Evolutionary conservation across 2,797 vertebrate species (phyloP), one percentile per base, ranked within the genome.

Genomic region (Pempheris klunzingeri): DNA sequence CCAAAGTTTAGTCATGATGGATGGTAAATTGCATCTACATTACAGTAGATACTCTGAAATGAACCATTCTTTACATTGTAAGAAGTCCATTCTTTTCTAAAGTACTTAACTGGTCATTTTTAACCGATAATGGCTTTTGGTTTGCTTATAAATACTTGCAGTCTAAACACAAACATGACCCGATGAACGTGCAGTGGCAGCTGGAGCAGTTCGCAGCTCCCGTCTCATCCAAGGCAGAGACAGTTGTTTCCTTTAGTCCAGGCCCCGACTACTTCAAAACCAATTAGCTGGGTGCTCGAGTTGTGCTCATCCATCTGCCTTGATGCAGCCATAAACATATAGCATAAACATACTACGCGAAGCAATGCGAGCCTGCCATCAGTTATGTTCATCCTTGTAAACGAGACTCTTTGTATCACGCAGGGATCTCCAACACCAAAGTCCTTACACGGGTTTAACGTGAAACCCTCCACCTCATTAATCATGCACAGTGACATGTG

Each of bases 131-230:
- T 92, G 79, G 82, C 80, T 87, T 84, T 90, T 64, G 81, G 74
- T 92, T 91, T 92, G 92, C 91, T 90, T 93, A 87, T 91, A 92
- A 94, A 94, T 91, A 80, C 89, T 89, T 60, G 53, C 54, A 84
- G 88, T 86, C 88, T 78, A 82, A 90, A 91, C 92, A 91, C 92
- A 92, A 93, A 92, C 88, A 86, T 79, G 78, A 80, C 78, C 86
- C 57, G 34, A 22, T 39, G 76, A 59, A 26, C 81, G 78, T 87
- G 80, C 82, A 41, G 53, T 26, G 79, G 78, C 90, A 91, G 92
- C 91, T 93, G 90, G 15, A 65, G 71, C 57, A 4, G 76, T 39
- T 61, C 7, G 11, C 57, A 55, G 74, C 85, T 85, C 78, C 81
- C 44, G 57, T 85, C 86, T 84, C 71, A 41, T 80, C 75, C 17